phyloP scores from a whole-genome alignment of 2,888 invertebrate genomes.

The Drosophila limbata region DNA sequence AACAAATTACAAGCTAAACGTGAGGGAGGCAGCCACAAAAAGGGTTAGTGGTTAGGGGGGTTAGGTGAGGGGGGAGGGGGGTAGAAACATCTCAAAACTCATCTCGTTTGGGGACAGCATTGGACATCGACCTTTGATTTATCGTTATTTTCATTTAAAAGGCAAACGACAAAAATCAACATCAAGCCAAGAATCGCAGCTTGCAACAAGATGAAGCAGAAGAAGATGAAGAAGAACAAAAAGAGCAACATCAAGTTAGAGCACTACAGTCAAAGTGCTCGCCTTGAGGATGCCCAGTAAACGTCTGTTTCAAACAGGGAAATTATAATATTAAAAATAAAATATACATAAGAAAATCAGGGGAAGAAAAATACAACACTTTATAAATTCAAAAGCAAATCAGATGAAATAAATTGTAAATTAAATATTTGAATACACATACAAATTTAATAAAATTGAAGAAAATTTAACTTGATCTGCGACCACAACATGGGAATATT shows the following conservation, averaged over 20 bases:
- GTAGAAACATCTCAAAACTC: slow-evolving; percentile 38
- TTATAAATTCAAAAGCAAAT: too few relatives aligned
- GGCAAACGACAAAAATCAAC: slow-evolving; percentile 81
- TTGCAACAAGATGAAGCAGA: slow-evolving; percentile 37
- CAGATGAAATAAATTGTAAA: too few relatives aligned
- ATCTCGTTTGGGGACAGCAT: slow-evolving; percentile 38
- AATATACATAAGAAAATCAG: too few relatives aligned
- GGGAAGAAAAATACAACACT: too few relatives aligned
- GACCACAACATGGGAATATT: too few relatives aligned
- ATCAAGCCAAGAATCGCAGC: slow-evolving; percentile 36
- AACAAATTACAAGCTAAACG: slow-evolving; percentile 47
- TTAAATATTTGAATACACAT: too few relatives aligned
- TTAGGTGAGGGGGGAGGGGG: neutral
- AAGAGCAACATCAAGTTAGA: slow-evolving; percentile 15
- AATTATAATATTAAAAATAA: too few relatives aligned
- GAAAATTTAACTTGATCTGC: too few relatives aligned
- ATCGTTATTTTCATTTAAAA: slow-evolving; percentile 81
- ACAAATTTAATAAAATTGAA: too few relatives aligned
- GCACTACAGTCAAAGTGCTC: neutral
- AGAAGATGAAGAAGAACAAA: slow-evolving; percentile 18
- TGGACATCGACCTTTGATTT: slow-evolving; percentile 73
- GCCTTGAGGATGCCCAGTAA: neutral
- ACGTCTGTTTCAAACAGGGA: too few relatives aligned
- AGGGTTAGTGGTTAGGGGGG: neutral
- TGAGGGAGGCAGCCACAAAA: slow-evolving; percentile 1